These are phyloP conservation scores for Otus sunia DNA, from an alignment of 2,113 vertebrate genomes.

Conservation along the genomic window DNA sequence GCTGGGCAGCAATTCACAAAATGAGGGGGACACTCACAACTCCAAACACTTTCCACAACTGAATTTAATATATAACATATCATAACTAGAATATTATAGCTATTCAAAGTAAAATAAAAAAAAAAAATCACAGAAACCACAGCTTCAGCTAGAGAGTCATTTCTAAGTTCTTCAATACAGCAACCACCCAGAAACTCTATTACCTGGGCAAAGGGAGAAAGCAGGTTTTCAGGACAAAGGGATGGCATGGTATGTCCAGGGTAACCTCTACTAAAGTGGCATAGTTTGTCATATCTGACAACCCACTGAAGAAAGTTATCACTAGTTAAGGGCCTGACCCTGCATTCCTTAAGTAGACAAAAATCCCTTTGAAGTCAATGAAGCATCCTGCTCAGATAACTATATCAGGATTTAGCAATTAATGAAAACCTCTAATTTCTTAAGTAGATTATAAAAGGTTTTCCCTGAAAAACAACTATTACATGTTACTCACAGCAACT, in stretches of 20 bases:
- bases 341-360: constrained; percentile 58
- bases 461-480: neutral
- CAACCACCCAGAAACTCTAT: neutral
- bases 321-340: constrained; percentile 62
- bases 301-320: constrained; percentile 59
- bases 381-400: constrained; percentile 56
- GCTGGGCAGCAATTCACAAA: neutral
- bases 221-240: neutral
- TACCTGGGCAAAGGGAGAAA: neutral
- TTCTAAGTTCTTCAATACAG: neutral
- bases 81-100: neutral
- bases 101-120: neutral
- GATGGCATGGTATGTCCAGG: neutral
- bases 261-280: constrained; percentile 33
- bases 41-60: neutral
- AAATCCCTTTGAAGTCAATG: constrained; percentile 68
- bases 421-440: constrained; percentile 45
- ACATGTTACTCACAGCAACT: neutral
- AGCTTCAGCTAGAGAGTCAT: neutral
- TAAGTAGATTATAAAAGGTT: neutral
- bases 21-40: neutral
- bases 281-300: constrained; percentile 62
- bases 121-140: neutral
- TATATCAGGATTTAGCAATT: constrained; percentile 33
- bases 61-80: neutral